Conservation (phyloP, 2,113 vertebrate genomes). For the Bufo bufo region DNA sequence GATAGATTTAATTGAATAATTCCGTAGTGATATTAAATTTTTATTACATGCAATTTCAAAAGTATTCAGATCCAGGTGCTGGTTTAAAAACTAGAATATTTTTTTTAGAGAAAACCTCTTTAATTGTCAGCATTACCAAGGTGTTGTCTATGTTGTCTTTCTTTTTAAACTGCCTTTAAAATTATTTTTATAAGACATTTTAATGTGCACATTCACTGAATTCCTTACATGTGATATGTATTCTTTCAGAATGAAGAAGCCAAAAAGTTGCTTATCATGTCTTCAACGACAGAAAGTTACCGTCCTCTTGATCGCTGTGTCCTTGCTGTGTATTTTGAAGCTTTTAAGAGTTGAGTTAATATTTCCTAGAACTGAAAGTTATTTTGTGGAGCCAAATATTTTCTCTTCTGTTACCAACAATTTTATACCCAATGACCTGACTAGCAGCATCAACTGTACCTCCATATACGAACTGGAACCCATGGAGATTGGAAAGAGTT, state of each 20-base stretch:
- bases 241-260: slow-evolving; percentile 81
- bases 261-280: slow-evolving; percentile 71
- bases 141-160: neutral
- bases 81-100: no score
- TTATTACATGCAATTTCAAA: no score
- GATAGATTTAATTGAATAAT: no score
- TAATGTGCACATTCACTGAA: neutral
- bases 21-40: no score
- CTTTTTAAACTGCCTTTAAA: neutral
- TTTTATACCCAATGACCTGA: slow-evolving; percentile 16
- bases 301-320: slow-evolving; percentile 68
- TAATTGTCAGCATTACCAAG: no score
- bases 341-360: slow-evolving; percentile 69
- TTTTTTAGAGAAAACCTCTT: no score
- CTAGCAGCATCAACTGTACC: slow-evolving; percentile 78
- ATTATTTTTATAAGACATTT: neutral
- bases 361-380: slow-evolving; percentile 62
- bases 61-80: no score
- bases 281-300: slow-evolving; percentile 65
- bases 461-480: slow-evolving; percentile 86
- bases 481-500: slow-evolving; percentile 84
- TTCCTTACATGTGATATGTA: slow-evolving; percentile 5
- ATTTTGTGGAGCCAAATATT: slow-evolving; percentile 78
- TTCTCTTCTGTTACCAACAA: slow-evolving; percentile 60
- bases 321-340: slow-evolving; percentile 74